These are phyloP conservation scores for Salminus brasiliensis DNA, from an alignment of 2,113 vertebrate species.

Conservation along the genomic window DNA sequence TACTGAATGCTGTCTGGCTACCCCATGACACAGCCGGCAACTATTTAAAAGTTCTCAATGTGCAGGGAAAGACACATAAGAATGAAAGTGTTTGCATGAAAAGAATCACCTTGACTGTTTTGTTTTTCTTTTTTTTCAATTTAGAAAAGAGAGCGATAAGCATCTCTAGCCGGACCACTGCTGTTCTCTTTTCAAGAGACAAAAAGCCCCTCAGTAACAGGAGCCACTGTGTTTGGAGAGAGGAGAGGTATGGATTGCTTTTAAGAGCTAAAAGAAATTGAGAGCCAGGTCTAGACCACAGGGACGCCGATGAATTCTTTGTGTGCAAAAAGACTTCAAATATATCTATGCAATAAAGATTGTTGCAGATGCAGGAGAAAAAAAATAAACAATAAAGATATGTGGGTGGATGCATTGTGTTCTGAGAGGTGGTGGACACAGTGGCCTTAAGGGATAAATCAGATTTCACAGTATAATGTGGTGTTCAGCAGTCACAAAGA, in stretches of 20 bases:
- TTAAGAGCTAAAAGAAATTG: background rate
- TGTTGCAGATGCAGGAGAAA: background rate
- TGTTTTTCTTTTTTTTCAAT: constrained; percentile 12
- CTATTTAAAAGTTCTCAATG: constrained; percentile 31
- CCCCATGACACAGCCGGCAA: constrained; percentile 22
- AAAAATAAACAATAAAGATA: background rate
- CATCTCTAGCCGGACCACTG: background rate
- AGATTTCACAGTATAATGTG: constrained; percentile 8
- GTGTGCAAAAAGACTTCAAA: background rate
- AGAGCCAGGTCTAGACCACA: background rate
- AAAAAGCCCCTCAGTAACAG: background rate
- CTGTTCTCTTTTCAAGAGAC: background rate
- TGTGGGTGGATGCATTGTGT: background rate
- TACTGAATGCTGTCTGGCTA: constrained; percentile 8
- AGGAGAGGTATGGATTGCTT: constrained; percentile 22
- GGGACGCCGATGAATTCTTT: background rate
- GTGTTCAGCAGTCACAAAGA: background rate
- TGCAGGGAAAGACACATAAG: background rate
- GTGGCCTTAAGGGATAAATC: background rate
- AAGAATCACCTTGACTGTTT: constrained; percentile 7
- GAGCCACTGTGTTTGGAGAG: background rate
- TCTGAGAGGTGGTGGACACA: background rate
- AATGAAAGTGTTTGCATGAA: constrained; percentile 30
- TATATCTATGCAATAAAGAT: constrained; percentile 3
- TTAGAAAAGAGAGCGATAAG: constrained; percentile 3